phyloP scores from a whole-genome alignment of 2,888 invertebrate species.

The Volucella inanis region DNA sequence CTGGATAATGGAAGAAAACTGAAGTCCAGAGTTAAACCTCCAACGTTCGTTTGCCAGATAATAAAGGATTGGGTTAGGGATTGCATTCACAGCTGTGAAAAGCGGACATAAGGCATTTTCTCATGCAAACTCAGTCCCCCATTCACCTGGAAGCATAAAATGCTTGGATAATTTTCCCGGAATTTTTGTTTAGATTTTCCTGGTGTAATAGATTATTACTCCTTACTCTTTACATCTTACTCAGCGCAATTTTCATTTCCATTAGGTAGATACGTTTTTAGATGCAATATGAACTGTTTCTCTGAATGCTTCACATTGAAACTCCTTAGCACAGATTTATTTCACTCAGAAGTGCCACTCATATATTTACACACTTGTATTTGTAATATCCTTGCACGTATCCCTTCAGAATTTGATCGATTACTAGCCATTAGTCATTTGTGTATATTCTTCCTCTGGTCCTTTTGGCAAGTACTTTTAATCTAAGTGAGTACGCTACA shows the following conservation, averaged over 20 bases:
- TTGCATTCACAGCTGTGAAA: too few relatives aligned
- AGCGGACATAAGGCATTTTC: too few relatives aligned
- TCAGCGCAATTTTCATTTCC: background rate
- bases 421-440: conserved; percentile 50
- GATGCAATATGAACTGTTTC: too few relatives aligned
- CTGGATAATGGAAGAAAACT: too few relatives aligned
- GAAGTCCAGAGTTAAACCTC: too few relatives aligned
- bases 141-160: too few relatives aligned
- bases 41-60: too few relatives aligned
- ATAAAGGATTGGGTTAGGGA: too few relatives aligned
- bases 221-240: conserved; percentile 6
- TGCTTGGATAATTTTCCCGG: conserved; percentile 12
- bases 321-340: background rate
- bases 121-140: too few relatives aligned
- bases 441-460: conserved; percentile 21
- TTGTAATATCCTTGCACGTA: conserved; percentile 41
- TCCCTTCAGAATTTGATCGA: conserved; percentile 63
- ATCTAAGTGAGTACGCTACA: conserved; percentile 24
- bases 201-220: background rate
- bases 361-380: background rate
- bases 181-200: conserved; percentile 23
- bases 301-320: background rate
- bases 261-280: background rate
- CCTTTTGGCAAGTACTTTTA: conserved; percentile 15
- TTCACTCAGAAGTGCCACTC: background rate